These are phyloP conservation scores for Mantis religiosa DNA, from an alignment of 2,888 invertebrate genomes.

Conservation along the genomic window DNA sequence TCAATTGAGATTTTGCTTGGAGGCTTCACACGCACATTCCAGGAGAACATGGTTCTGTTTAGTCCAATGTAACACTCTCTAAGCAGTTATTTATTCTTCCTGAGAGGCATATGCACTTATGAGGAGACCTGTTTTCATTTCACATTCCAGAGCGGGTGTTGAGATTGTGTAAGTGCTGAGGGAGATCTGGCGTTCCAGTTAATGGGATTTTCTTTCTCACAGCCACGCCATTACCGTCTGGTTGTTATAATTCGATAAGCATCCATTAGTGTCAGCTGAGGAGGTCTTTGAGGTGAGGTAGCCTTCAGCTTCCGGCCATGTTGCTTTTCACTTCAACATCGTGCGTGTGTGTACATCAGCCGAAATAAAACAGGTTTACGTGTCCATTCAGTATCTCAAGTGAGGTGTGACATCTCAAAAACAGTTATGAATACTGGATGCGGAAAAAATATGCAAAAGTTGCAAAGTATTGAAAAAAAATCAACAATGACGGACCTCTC, in stretches of 20 bases:
- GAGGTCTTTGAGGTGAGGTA: background rate
- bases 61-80: background rate
- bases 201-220: background rate
- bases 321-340: background rate
- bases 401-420: no score
- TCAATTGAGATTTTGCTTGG: no score
- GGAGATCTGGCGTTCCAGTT: background rate
- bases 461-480: no score
- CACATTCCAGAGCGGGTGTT: background rate
- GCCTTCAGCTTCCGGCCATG: background rate
- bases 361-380: no score
- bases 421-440: no score
- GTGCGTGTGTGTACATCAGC: no score
- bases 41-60: background rate
- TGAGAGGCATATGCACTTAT: background rate
- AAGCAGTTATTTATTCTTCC: background rate
- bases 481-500: no score
- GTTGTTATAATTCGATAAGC: slow-evolving; percentile 9
- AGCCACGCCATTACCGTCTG: background rate
- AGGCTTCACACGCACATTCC: slow-evolving; percentile 32
- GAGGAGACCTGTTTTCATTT: background rate
- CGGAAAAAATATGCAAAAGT: no score
- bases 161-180: background rate
- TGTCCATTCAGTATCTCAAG: no score
- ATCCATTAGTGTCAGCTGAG: background rate